Evolutionary conservation across 2,113 vertebrate genomes (phyloP), one percentile per base, ranked within the genome.

Genomic region (Siniperca chuatsi): DNA sequence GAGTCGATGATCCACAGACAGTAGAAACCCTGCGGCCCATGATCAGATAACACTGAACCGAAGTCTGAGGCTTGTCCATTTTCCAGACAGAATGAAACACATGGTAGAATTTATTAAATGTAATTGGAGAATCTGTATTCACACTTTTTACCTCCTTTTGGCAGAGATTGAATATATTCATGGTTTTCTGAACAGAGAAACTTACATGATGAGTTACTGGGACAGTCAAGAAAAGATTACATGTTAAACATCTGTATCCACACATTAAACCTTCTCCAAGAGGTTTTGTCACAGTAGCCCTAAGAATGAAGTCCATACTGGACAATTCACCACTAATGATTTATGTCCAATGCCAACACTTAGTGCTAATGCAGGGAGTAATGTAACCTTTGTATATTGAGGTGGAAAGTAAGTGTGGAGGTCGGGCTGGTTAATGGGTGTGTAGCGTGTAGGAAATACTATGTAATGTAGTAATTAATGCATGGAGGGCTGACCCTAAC

Each of bases 41-140:
- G 42, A 29, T 29, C 44, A 69, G n/a, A 18, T 33, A 0, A 3
- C 21, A 2, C 61, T 21, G 20, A 77, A 42, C 35, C 6, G 4
- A 50, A 10, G 55, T 79, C 57, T 25, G 78, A 37, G 15, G 33
- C 75, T 55, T 8, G 66, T 71, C 55, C 55, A 2, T 65, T 68
- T 69, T 20, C 52, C 25, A 46, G 35, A 46, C 73, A 55, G 57
- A 72, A n/a, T 54, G 54, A 82, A 69, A 83, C 54, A 62, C 48
- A 20, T 4, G 58, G 58, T 6, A 16, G 57, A 37, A 8, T 75
- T 62, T 80, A 0, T 29, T 54, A 25, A 4, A 52, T 60, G 68
- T 60, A 23, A 64, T 3, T 33, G 25, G 21, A 70, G 58, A 61
- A 61, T 62, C 55, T 29, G 54, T 52, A 60, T 80, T 80, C 72